Evolutionary conservation across 2,113 vertebrate genomes (phyloP).

Genomic region (Saccopteryx bilineata): DNA sequence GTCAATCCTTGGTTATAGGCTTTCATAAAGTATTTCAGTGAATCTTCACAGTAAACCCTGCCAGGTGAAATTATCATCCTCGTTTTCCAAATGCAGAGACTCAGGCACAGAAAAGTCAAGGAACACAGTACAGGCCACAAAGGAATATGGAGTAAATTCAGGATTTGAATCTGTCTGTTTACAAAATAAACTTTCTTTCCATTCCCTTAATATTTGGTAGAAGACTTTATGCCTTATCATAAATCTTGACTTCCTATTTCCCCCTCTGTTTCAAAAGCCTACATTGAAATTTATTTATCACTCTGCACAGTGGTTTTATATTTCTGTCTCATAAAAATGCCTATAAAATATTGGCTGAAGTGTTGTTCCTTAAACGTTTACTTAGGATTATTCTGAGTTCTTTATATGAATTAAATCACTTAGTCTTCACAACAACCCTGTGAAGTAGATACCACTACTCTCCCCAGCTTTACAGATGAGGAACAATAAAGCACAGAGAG

Average conservation of each 20-base stretch:
- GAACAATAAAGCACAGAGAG: neutral
- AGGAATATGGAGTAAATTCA: neutral
- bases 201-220: neutral
- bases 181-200: neutral
- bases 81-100: neutral
- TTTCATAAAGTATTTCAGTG: conserved; percentile 6
- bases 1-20: neutral
- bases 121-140: neutral
- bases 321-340: conserved; percentile 9
- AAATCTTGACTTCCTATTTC: neutral
- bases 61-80: neutral
- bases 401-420: neutral
- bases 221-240: conserved; percentile 27
- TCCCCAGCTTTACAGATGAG: neutral
- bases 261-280: conserved; percentile 2
- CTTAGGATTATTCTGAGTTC: neutral
- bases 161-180: neutral
- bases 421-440: neutral
- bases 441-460: neutral
- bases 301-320: neutral
- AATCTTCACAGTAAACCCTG: neutral
- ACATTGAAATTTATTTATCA: neutral
- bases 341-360: neutral
- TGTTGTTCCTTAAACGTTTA: neutral
- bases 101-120: neutral